These are phyloP conservation scores for Orthonychiurus folsomi DNA, from an alignment of 2,888 invertebrate genomes.

Conservation along the genomic window DNA sequence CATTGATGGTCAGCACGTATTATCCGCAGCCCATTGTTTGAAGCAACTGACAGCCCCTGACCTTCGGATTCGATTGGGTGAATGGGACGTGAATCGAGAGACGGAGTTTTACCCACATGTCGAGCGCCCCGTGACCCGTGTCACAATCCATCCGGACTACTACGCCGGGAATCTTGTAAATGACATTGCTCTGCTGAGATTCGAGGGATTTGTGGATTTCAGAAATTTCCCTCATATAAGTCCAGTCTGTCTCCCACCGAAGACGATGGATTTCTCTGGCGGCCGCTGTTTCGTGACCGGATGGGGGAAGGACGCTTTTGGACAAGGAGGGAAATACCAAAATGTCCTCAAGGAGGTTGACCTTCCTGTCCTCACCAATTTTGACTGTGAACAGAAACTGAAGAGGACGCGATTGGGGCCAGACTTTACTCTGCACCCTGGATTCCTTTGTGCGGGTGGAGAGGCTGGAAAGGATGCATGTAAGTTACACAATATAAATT, in stretches of 20 bases:
- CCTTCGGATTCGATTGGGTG: conserved; percentile 75
- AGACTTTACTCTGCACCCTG: conserved; percentile 75
- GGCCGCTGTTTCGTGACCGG: conserved; percentile 90
- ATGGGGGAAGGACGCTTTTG: conserved; percentile 70
- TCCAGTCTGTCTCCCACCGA: conserved; percentile 81
- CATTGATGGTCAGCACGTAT: conserved; percentile 62
- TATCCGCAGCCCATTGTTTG: conserved; percentile 86
- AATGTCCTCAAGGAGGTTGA: conserved; percentile 87
- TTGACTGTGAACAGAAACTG: conserved; percentile 71
- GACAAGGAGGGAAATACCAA: conserved; percentile 82
- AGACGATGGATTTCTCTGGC: conserved; percentile 66
- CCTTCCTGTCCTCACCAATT: conserved; percentile 71
- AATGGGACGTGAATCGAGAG: conserved; percentile 92
- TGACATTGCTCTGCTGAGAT: conserved; percentile 78
- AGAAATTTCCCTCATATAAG: conserved; percentile 66
- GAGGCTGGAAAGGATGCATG: conserved; percentile 92
- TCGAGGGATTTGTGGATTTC: conserved; percentile 73
- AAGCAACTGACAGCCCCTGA: conserved; percentile 71
- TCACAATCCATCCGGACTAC: conserved; percentile 84
- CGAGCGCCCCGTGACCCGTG: conserved; percentile 70
- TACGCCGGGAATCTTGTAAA: conserved; percentile 91
- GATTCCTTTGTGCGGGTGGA: conserved; percentile 84
- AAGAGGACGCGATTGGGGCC: conserved; percentile 74
- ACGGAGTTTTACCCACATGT: conserved; percentile 88
- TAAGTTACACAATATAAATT: no score